Base-by-base conservation (phyloP, 2,797 vertebrate species). In the Catamblyrhynchus diadema region DNA sequence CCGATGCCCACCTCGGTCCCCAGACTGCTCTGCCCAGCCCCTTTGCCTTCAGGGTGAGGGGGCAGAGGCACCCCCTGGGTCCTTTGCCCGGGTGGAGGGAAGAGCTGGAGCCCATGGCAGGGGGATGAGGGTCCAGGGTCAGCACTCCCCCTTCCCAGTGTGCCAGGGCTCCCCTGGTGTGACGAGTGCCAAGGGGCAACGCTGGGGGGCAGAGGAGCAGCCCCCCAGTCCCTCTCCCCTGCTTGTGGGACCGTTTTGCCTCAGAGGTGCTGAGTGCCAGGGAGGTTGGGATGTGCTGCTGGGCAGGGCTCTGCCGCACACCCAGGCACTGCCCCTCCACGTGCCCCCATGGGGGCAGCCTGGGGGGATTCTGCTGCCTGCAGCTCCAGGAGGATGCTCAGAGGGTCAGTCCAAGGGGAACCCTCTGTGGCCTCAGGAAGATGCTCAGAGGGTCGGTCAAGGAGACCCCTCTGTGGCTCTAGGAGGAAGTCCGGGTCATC, bases 41-140 rank as follows among this genome's bases (percentile, higher is more conserved):
- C 51, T 69, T 66, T 2, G 24, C 70, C 61, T 77, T 59, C 37
- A 37, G 72, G 73, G 33, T 20, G 51, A 44, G 57, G 28, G 45
- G 35, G 74, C 42, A 50, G 74, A 48, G 21, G 33, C 53, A 85
- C 16, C 4, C 37, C 42, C 20, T 0, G 1, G 24, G 3, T 15
- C 15, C 39, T 2, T 14, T 22, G 65, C 64, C 2, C 1, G 8
- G 50, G 25, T 41, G 70, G 44, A 39, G 30, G 2, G 14, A 80
- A 30, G n/a, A 65, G 60, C 47, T 44, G 72, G 39, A 82, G 47
- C 35, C 70, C 47, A 2, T 0, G 5, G 23, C 6, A 14, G 59
- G 39, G 20, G 33, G 0, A 0, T 0, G 0, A 45, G 39, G 22
- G 24, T 22, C 41, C 61, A 37, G 67, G 47, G 25, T n/a, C 53